Evolutionary conservation across 53 echinoderm and acorn worm genomes (phyloP).

Genomic region (Mesocentrotus franciscanus): DNA sequence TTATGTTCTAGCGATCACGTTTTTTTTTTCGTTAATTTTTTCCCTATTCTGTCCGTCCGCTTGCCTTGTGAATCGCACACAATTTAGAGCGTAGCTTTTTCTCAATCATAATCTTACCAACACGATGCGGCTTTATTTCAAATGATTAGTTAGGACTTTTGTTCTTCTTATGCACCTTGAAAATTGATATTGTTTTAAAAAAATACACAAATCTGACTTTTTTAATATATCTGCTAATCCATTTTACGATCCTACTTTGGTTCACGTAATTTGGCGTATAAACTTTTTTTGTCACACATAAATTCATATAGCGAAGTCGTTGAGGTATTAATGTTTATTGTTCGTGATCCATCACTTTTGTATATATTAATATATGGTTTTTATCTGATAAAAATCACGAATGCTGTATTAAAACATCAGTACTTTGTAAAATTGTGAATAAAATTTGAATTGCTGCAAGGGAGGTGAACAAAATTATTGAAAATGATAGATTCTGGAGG

Average conservation of each 20-base stretch:
- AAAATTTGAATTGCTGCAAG: not conserved
- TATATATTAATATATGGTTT: not conserved
- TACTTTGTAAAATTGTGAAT: not conserved
- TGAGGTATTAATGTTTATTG: not conserved
- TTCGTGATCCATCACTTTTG: not conserved
- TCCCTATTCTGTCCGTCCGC: not conserved
- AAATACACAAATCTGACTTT: not conserved
- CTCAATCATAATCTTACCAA: not conserved
- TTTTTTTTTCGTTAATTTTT: not conserved
- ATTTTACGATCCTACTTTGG: not conserved
- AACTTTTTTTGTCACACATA: not conserved
- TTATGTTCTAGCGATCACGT: not conserved
- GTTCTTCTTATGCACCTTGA: not conserved
- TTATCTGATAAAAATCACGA: not conserved
- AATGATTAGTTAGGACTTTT: not conserved
- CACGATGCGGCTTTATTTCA: not conserved
- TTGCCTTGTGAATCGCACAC: not conserved
- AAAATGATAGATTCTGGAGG: not conserved
- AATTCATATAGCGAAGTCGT: not conserved
- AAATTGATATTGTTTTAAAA: not conserved
- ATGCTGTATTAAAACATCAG: slow-evolving; percentile 26
- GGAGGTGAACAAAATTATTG: not conserved
- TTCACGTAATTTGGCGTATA: not conserved
- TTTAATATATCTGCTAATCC: not conserved
- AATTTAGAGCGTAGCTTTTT: not conserved